Percentiles rank a stretch among this genome's conserved stretches.
These are phyloP conservation scores for Brachionus plicatilis DNA, from an alignment of 1,140 invertebrate genomes.

Conservation along the genomic window DNA sequence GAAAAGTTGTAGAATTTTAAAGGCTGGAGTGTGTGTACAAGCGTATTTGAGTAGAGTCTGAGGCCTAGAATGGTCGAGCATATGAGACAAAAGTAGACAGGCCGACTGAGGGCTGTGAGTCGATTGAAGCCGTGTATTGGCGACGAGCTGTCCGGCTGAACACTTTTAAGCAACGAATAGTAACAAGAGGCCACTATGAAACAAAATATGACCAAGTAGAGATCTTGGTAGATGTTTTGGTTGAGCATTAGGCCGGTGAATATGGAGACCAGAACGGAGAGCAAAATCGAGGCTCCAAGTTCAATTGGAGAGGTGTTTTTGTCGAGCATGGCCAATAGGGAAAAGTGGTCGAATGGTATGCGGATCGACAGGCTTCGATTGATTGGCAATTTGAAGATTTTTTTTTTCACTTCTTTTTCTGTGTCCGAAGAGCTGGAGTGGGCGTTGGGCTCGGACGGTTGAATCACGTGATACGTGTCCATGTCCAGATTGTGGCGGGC, in stretches of 20 bases:
- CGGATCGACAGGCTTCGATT: constrained; percentile 62
- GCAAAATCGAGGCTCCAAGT: background rate
- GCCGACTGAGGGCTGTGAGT: constrained; percentile 81
- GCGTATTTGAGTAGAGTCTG: background rate
- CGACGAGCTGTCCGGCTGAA: constrained; percentile 95
- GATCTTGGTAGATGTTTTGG: constrained; percentile 78
- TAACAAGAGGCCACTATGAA: constrained; percentile 93
- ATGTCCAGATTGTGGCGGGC: background rate
- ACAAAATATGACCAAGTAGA: constrained; percentile 88
- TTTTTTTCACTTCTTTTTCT: constrained; percentile 59
- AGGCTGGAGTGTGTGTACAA: constrained; percentile 59
- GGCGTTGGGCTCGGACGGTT: background rate
- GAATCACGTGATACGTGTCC: constrained; percentile 9
- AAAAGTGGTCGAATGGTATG: constrained; percentile 80
- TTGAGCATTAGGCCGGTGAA: constrained; percentile 77
- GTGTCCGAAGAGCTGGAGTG: background rate
- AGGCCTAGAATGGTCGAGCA: constrained; percentile 64
- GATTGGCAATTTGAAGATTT: constrained; percentile 78
- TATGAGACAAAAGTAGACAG: constrained; percentile 89
- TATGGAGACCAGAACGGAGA: constrained; percentile 78
- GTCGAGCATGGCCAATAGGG: constrained; percentile 84
- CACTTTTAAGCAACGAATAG: constrained; percentile 94
- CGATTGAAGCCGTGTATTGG: constrained; percentile 96
- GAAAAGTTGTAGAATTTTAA: constrained; percentile 43
- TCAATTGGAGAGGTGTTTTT: constrained; percentile 44